Percentiles rank a stretch among this genome's conserved stretches.
Evolutionary conservation across 2,113 vertebrate genomes (phyloP).

Genomic region (Potamarius usumacintae): DNA sequence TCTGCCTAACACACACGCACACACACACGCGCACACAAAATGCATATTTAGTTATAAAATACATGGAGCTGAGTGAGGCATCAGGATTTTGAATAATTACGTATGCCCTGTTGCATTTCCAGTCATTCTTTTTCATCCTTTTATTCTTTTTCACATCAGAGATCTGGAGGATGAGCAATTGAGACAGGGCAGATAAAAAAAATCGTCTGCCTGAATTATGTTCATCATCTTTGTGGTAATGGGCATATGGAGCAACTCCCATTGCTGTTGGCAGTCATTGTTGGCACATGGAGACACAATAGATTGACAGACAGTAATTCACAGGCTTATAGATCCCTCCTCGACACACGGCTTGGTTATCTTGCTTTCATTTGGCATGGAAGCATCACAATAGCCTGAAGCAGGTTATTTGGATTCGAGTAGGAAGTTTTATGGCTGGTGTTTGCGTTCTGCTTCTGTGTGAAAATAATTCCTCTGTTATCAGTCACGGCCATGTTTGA

Average conservation of each 20-base stretch:
- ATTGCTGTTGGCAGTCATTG: constrained; percentile 40
- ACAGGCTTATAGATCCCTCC: constrained; percentile 24
- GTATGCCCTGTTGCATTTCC: constrained; percentile 22
- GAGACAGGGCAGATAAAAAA: constrained; percentile 20
- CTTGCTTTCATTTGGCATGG: constrained; percentile 37
- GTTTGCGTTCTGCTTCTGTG: constrained; percentile 43
- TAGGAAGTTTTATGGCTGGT: constrained; percentile 57
- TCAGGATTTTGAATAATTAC: constrained; percentile 36
- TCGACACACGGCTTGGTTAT: constrained; percentile 44
- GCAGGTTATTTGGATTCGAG: constrained; percentile 55
- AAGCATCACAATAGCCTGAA: constrained; percentile 52
- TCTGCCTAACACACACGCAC: constrained; percentile 7
- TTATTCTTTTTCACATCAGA: constrained; percentile 15
- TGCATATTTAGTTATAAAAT: constrained; percentile 24
- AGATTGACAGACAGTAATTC: constrained; percentile 46
- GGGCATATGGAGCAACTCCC: constrained; percentile 41
- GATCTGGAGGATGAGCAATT: constrained; percentile 25
- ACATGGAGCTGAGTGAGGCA: constrained; percentile 12
- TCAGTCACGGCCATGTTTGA: constrained; percentile 56
- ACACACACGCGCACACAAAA: constrained; percentile 4
- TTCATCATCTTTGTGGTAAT: constrained; percentile 37
- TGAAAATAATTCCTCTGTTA: constrained; percentile 58
- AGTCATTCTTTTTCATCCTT: background rate
- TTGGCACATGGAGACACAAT: constrained; percentile 48
- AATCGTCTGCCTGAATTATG: constrained; percentile 44